phyloP scores from a whole-genome alignment of 2,888 invertebrate genomes.

The Cremastobaeus sp. region DNA sequence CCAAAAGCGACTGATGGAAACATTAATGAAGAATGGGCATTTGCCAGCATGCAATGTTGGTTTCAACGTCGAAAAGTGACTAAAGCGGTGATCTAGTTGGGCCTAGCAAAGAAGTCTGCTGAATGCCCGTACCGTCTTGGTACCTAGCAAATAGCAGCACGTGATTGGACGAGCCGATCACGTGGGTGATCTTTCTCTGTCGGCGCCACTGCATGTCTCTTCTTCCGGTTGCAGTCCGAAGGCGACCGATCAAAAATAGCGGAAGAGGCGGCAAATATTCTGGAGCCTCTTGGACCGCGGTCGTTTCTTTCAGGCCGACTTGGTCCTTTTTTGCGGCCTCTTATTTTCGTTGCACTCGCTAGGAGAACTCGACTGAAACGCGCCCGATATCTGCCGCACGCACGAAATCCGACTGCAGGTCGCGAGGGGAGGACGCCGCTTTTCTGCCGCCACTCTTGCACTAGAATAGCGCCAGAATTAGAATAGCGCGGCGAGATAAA shows the following conservation, averaged over 20 bases:
- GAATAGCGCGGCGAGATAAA: conserved; percentile 63
- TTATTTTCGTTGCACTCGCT: not conserved
- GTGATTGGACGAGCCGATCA: conserved; percentile 76
- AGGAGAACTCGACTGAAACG: conserved; percentile 47
- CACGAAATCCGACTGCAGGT: conserved; percentile 54
- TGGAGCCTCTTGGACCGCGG: conserved; percentile 9
- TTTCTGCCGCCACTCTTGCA: conserved; percentile 49
- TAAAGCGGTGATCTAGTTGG: conserved; percentile 36
- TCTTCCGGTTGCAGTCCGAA: conserved; percentile 50
- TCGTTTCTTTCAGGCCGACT: not conserved
- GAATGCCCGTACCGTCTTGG: conserved; percentile 75
- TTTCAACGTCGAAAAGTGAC: not conserved
- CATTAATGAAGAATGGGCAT: too few species aligned
- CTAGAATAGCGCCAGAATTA: conserved; percentile 69
- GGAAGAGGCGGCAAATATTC: not conserved
- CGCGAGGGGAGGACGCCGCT: conserved; percentile 35
- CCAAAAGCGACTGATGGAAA: too few species aligned
- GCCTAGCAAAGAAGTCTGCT: conserved; percentile 51
- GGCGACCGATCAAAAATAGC: conserved; percentile 32
- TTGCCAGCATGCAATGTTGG: not conserved
- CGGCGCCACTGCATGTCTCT: conserved; percentile 76
- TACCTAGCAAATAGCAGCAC: conserved; percentile 76
- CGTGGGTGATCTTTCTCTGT: conserved; percentile 74
- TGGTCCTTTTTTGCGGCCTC: conserved; percentile 3
- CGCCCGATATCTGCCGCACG: conserved; percentile 68